Percentiles rank a stretch among this genome's conserved stretches.
Evolutionary conservation across 2,797 vertebrate species (phyloP).

Genomic region (Cyprinella venusta): DNA sequence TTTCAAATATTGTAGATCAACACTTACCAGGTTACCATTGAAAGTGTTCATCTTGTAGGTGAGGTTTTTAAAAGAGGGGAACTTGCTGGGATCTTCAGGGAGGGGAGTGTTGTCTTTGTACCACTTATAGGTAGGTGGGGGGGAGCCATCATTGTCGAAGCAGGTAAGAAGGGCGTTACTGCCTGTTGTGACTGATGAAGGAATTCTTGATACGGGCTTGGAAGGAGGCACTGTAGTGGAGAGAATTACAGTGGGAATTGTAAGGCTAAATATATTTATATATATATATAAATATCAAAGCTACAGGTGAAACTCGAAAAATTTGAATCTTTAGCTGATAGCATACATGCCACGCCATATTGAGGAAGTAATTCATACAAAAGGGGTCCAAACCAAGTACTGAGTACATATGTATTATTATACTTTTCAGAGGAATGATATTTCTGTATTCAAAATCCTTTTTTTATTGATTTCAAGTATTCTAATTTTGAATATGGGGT

Average conservation of each 20-base stretch:
- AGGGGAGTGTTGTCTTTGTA: conserved; percentile 74
- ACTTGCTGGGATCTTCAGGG: conserved; percentile 75
- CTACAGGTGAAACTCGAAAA: background rate
- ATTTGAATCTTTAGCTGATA: no score
- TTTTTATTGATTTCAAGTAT: no score
- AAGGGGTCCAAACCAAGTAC: no score
- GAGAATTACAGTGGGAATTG: background rate
- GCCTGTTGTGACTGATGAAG: conserved; percentile 80
- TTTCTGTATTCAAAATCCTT: no score
- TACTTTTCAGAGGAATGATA: no score
- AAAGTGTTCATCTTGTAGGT: conserved; percentile 77
- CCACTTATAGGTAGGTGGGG: conserved; percentile 82
- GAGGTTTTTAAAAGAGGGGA: conserved; percentile 78
- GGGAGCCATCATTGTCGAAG: conserved; percentile 76
- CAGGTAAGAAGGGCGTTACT: conserved; percentile 70
- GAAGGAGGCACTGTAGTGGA: conserved; percentile 82
- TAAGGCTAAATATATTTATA: background rate
- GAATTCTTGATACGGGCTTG: conserved; percentile 76
- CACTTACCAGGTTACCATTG: conserved; percentile 82
- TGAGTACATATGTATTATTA: no score
- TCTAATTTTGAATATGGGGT: no score
- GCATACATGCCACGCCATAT: no score
- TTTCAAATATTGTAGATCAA: background rate
- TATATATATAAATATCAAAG: background rate
- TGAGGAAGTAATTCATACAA: no score